Evolutionary conservation across 2,113 vertebrate species (phyloP).

Genomic region (Daubentonia madagascariensis): DNA sequence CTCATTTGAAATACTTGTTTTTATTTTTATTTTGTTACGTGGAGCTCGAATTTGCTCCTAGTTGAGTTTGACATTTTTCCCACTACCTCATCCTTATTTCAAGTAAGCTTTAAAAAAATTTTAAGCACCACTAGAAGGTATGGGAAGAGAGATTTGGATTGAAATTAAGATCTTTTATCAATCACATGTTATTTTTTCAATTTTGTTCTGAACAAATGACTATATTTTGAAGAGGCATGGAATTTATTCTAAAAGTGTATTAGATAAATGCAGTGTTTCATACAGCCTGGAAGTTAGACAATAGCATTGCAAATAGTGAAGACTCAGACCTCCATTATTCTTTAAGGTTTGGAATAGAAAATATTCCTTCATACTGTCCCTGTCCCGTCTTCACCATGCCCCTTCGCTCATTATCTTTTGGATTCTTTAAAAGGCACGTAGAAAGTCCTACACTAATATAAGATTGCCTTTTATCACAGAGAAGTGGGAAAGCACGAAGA

Average conservation of each 20-base stretch:
- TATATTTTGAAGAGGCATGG: not conserved
- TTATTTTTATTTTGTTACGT: not conserved
- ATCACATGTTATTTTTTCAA: not conserved
- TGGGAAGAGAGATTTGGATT: not conserved
- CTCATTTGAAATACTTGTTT: not conserved
- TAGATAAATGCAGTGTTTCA: not conserved
- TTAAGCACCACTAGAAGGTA: not conserved
- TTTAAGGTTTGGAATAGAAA: not conserved
- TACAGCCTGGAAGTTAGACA: not conserved
- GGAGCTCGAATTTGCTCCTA: not conserved
- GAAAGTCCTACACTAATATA: not conserved
- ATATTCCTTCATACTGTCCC: not conserved
- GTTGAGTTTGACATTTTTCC: not conserved
- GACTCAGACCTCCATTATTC: not conserved
- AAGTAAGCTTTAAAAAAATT: not conserved
- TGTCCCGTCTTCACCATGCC: not conserved
- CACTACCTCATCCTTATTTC: not conserved
- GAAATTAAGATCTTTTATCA: not conserved
- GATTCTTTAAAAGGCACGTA: not conserved
- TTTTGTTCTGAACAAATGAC: constrained; percentile 2
- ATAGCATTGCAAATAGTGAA: not conserved
- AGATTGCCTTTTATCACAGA: not conserved
- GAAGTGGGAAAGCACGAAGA: not conserved
- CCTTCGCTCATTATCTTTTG: not conserved
- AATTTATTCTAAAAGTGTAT: not conserved